Evolutionary conservation across 2,888 invertebrate species (phyloP), one percentile per base, ranked within the genome.

Genomic region (Phaedon cochleariae): DNA sequence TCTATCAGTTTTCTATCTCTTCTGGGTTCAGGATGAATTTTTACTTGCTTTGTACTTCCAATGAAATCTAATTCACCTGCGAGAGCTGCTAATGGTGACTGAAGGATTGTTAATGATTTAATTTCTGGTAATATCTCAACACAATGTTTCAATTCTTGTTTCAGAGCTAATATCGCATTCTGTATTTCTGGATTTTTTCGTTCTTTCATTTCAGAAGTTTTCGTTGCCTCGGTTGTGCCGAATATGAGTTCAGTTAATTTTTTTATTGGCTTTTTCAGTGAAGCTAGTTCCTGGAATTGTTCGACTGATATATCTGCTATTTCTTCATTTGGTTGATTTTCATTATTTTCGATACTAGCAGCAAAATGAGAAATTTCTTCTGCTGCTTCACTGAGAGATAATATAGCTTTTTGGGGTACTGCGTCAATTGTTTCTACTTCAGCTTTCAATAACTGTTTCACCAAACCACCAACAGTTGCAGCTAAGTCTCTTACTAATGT

Each of bases 181-280:
- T 67, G 62, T 20, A 73, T 45, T 57, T 71, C 63, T 20, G 71
- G 41, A 48, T 67, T 69, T 57, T 70, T 67, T 57, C 46, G 29
- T 64, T 68, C 55, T 12, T 51, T 12, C 31, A 68, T 34, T 59
- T 72, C 64, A 61, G 72, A 67, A 52, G 67, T 72, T 6, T 67
- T 29, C 1, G 65, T 1, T 21, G 52, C 17, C 51, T 67, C 53
- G 22, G 65, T 66, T 12, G 59, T 62, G 48, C 71, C 54, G 17
- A 64, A 64, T 31, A 77, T 45, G 12, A 26, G 4, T 26, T 7
- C 7, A 26, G 4, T 7, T 26, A 26, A 26, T 26, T 26, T 7
- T 26, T 26, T 3, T 26, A 26, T 26, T 26, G 26, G 4, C 3
- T 3, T 54, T 10, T 41, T 45, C 5, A 67, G 15, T 53, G 12